These are phyloP conservation scores for Dichetophora obliterata DNA, from an alignment of 2,888 invertebrate species.

Conservation along the genomic window DNA sequence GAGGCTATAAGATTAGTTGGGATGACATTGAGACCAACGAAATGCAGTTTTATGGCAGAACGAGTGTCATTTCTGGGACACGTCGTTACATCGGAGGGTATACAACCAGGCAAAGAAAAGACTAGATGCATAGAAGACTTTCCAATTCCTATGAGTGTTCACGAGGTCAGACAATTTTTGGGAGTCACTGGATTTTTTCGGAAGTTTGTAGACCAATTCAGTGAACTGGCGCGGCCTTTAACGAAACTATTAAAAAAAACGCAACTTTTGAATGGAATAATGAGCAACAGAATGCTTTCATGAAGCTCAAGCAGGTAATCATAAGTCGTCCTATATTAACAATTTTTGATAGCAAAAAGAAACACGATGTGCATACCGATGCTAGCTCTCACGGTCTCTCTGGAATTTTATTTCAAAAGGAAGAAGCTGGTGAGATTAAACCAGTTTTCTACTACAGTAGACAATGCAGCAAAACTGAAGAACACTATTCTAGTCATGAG, in stretches of 20 bases:
- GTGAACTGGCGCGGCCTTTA: slow-evolving; percentile 37
- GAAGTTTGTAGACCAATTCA: slow-evolving; percentile 42
- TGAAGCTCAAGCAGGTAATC: slow-evolving; percentile 28
- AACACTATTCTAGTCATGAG: slow-evolving; percentile 24
- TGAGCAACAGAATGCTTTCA: slow-evolving; percentile 5
- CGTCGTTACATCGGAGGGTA: slow-evolving; percentile 30
- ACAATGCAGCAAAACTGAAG: background rate
- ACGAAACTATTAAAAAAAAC: slow-evolving; percentile 37
- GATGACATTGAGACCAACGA: background rate
- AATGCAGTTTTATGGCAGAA: slow-evolving; percentile 43
- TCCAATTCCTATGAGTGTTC: too few relatives aligned
- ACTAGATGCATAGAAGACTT: too few relatives aligned
- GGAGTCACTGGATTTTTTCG: slow-evolving; percentile 41
- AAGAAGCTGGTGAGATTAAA: background rate
- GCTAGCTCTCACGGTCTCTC: background rate
- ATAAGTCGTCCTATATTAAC: slow-evolving; percentile 25
- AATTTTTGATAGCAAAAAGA: slow-evolving; percentile 15
- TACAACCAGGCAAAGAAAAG: slow-evolving; percentile 38
- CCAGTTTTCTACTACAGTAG: slow-evolving; percentile 25
- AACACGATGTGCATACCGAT: slow-evolving; percentile 13
- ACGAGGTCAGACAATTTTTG: slow-evolving; percentile 39
- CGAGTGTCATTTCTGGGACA: slow-evolving; percentile 40
- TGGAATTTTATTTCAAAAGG: background rate
- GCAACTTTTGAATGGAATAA: slow-evolving; percentile 12
- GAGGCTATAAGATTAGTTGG: background rate